Evolutionary conservation across 2,113 vertebrate genomes (phyloP), one percentile per base, ranked within the genome.

Genomic region (Hemiscyllium ocellatum): DNA sequence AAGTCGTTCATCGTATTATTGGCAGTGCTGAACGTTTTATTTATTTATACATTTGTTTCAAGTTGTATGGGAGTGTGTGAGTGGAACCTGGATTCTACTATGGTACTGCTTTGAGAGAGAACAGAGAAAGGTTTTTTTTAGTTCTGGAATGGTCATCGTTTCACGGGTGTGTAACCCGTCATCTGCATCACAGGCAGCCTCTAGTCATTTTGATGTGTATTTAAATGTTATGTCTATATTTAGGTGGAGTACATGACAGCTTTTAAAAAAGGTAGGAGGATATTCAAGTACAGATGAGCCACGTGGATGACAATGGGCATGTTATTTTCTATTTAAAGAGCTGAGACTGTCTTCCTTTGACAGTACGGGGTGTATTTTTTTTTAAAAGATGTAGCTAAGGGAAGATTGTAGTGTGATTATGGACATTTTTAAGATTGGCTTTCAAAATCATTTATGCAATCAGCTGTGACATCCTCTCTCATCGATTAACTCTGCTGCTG

Each of bases 391-490:
- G 29, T 76, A 42, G 42, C 94, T 50, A 15, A 70, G 69, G n/a
- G 50, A 94, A 95, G 68, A 50, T 68, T 95, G 94, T 72, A 19
- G 66, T 95, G 68, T 95, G 94, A 95, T 95, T 72, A 72, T 95
- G 94, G 42, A 6, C 94, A 76, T 70, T 70, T 61, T 95, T 72
- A 95, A 70, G 94, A 52, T 4, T 72, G 66, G 66, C 47, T 95
- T 95, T 95, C 66, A 95, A 72, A 72, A 95, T 72, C 94, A 95
- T 95, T 95, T 95, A 76, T 52, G 94, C 69, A 76, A 95, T 95
- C 68, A 95, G 94, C 68, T 69, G 33, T 94, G 93, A 94, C 69
- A 94, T 94, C 66, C 66, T 68, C 93, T 70, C 93, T 70, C 93
- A 95, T 95, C 94, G 94, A 72, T 95, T 72, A 95, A 72, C 72